These are phyloP conservation scores for Drosophila meridionalis DNA, from an alignment of 2,888 invertebrate species.

Conservation along the genomic window DNA sequence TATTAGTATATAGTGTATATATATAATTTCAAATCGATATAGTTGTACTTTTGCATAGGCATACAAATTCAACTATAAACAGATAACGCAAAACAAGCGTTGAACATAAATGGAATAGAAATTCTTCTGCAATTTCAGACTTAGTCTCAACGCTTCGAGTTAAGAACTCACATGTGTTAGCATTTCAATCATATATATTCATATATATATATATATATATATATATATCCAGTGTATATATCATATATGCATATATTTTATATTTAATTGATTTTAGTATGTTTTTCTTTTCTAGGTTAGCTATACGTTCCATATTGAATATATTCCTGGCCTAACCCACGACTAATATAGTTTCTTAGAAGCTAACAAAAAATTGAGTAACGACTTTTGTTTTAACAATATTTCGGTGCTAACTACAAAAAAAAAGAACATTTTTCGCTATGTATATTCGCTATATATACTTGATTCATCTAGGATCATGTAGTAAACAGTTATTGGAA, in stretches of 20 bases:
- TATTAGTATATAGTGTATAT: neutral
- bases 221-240: constrained; percentile 14
- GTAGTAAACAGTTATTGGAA: constrained; percentile 28
- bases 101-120: constrained; percentile 2
- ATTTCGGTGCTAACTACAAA: constrained; percentile 54
- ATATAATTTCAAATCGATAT: neutral
- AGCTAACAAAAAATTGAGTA: constrained; percentile 28
- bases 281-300: neutral
- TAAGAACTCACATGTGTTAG: constrained; percentile 37
- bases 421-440: constrained; percentile 29
- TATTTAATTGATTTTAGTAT: neutral
- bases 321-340: neutral
- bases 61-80: constrained; percentile 11
- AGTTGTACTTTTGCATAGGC: constrained; percentile 19
- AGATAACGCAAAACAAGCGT: constrained; percentile 3
- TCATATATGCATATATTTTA: constrained; percentile 9
- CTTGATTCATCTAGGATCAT: constrained; percentile 26
- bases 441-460: constrained; percentile 25
- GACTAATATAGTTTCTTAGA: constrained; percentile 30
- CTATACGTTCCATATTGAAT: constrained; percentile 2
- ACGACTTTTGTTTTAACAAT: constrained; percentile 37
- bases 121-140: constrained; percentile 53
- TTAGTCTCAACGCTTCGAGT: constrained; percentile 52
- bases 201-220: constrained; percentile 6
- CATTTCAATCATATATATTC: constrained; percentile 26